Base-by-base conservation (phyloP, 2,113 vertebrate species). In the Leuciscus idus region DNA sequence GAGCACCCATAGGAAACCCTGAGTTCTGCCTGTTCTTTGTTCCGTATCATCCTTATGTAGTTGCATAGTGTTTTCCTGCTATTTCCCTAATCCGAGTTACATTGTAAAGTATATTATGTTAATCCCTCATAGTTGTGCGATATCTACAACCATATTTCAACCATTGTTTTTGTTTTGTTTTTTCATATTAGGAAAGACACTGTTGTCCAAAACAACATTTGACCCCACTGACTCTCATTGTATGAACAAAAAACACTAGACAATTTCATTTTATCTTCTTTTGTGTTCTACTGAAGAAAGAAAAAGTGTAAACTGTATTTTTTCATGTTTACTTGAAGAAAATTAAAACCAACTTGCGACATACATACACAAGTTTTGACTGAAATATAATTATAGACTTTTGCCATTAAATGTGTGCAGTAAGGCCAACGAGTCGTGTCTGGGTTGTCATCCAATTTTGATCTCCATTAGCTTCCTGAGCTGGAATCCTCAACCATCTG, bases 401-500 rank as follows among this genome's bases (percentile, higher is more conserved):
- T 8, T 50, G 48, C 12, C 48, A 50, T 50, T 55, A 55, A 55
- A 19, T 19, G 52, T 19, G 5, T 6, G 6, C 52, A 55, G 50
- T 33, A 39, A 39, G 39, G 52, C 17, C 52, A 55, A 19, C 19
- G 0, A 21, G 19, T 55, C 6, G 6, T 57, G 21, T 21, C 19
- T 57, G 52, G 17, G 6, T 21, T 21, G 52, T 57, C 52, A 21
- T 57, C 19, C 55, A 21, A 57, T 68, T 50, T 70, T 43, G 61
- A 85, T 78, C 4, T 36, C 15, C 21, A 43, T 79, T 43, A 72
- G 48, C 48, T 28, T 30, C n/a, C 39, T 26, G 30, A 72, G 9
- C 48, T 80, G 76, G 52, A 85, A 77, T 68, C 39, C 39, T 75
- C 28, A 21, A 66, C 82, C 43, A n/a, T 81, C 33, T 68, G 72